phyloP scores from a whole-genome alignment of 2,888 invertebrate species.

The Coelinius sp. region DNA sequence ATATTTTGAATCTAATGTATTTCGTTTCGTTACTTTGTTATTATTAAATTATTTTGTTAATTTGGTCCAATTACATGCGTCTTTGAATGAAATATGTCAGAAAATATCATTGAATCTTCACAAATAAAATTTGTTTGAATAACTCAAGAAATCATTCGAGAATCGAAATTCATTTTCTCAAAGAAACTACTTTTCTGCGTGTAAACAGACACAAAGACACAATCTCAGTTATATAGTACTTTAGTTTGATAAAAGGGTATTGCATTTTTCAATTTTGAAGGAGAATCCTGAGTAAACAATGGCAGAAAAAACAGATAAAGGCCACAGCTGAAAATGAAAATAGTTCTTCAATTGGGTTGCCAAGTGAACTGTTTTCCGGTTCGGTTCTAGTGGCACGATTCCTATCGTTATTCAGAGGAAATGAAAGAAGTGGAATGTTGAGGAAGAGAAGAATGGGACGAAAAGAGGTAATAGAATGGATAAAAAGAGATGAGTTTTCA shows the following conservation, averaged over 20 bases:
- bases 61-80: too few relatives aligned
- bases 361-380: conserved; percentile 23
- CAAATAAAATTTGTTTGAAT: too few relatives aligned
- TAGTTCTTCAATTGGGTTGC: conserved; percentile 17
- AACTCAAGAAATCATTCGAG: too few relatives aligned
- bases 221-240: background rate
- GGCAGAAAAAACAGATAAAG: background rate
- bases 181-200: background rate
- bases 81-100: too few relatives aligned
- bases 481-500: conserved; percentile 25
- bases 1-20: too few relatives aligned
- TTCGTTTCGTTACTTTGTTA: too few relatives aligned
- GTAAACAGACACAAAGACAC: background rate
- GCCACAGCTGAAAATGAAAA: background rate
- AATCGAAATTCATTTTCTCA: too few relatives aligned
- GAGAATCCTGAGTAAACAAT: background rate
- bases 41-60: too few relatives aligned
- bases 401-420: conserved; percentile 7
- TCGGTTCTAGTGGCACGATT: background rate
- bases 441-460: conserved; percentile 7
- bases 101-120: too few relatives aligned
- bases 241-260: background rate
- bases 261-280: background rate
- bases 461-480: conserved; percentile 17
- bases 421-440: conserved; percentile 26